A percentile compares a stretch with the other conserved stretches of the same genome.
Conservation (phyloP, 2,797 vertebrate species). For the Chelonia mydas region DNA sequence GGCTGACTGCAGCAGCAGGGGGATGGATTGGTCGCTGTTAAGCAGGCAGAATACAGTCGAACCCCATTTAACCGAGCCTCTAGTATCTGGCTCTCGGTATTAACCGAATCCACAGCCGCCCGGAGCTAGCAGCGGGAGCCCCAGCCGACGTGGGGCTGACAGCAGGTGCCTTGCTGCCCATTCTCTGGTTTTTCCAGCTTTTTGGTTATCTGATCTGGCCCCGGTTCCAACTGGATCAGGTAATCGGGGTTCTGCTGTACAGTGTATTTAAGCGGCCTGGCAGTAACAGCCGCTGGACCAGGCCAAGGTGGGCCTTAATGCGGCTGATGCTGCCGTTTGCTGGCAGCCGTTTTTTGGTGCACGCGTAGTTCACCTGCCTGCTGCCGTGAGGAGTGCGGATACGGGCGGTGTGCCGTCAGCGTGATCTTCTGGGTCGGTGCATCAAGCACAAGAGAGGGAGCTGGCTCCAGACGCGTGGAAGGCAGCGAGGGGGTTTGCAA, state of each 20-base stretch:
- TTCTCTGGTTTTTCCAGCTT: background rate
- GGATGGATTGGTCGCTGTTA: background rate
- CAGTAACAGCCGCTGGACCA: background rate
- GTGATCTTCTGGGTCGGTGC: fast-evolving
- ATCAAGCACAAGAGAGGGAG: background rate
- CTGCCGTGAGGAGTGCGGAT: background rate
- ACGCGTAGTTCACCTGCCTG: background rate
- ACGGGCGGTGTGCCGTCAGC: background rate
- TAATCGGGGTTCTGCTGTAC: background rate
- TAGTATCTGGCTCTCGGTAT: background rate
- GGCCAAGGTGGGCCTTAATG: background rate
- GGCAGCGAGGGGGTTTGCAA: background rate
- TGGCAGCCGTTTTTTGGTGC: background rate
- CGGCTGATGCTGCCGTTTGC: slow-evolving; percentile 51
- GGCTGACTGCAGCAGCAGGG: slow-evolving; percentile 31
- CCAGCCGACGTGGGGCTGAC: background rate
- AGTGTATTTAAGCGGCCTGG: background rate
- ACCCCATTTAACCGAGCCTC: background rate
- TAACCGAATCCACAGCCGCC: background rate
- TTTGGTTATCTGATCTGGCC: background rate
- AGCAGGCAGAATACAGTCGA: background rate
- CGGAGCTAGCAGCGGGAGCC: background rate
- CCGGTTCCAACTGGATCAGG: fast-evolving
- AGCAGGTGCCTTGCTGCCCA: background rate
- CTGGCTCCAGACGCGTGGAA: background rate